A percentile compares a stretch with the other conserved stretches of the same genome.
These are phyloP conservation scores for Coleophora deauratella DNA, from an alignment of 2,888 invertebrate species.

Conservation along the genomic window DNA sequence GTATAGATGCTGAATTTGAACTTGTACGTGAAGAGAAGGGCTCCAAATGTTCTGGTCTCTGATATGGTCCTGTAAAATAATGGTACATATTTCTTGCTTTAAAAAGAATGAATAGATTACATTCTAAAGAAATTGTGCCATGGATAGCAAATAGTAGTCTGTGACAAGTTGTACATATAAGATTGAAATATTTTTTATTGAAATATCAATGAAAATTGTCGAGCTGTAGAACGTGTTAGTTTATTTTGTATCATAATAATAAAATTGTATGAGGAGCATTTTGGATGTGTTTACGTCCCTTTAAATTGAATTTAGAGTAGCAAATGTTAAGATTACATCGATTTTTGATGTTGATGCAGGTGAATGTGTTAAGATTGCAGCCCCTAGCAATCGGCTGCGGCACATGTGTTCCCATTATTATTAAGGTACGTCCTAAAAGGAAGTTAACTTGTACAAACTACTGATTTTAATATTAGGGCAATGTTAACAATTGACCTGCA, in stretches of 20 bases:
- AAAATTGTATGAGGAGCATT: slow-evolving; percentile 41
- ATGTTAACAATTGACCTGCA: slow-evolving; percentile 66
- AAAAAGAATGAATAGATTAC: slow-evolving; percentile 31
- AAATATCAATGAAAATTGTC: slow-evolving; percentile 41
- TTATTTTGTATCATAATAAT: slow-evolving; percentile 44
- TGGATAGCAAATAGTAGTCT: slow-evolving; percentile 34
- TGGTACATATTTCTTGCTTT: slow-evolving; percentile 58
- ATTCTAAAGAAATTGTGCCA: slow-evolving; percentile 66
- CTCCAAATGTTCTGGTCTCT: no score
- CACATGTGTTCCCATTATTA: slow-evolving; percentile 48
- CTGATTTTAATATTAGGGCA: slow-evolving; percentile 21
- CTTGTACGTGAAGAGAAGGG: background rate
- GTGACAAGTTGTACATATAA: slow-evolving; percentile 57
- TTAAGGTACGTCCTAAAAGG: slow-evolving; percentile 43
- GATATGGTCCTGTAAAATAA: slow-evolving; percentile 12
- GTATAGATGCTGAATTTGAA: no score
- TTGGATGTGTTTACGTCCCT: slow-evolving; percentile 37
- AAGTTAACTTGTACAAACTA: slow-evolving; percentile 32
- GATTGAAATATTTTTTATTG: slow-evolving; percentile 38
- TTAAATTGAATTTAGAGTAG: slow-evolving; percentile 39
- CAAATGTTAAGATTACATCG: slow-evolving; percentile 36
- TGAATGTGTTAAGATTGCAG: slow-evolving; percentile 59
- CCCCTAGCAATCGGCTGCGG: slow-evolving; percentile 37
- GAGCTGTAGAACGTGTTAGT: slow-evolving; percentile 31
- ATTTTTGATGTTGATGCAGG: slow-evolving; percentile 51